A percentile compares a stretch with the other conserved stretches of the same genome.
Conservation (phyloP, 1,140 invertebrate genomes). For the Drosophila funebris region DNA sequence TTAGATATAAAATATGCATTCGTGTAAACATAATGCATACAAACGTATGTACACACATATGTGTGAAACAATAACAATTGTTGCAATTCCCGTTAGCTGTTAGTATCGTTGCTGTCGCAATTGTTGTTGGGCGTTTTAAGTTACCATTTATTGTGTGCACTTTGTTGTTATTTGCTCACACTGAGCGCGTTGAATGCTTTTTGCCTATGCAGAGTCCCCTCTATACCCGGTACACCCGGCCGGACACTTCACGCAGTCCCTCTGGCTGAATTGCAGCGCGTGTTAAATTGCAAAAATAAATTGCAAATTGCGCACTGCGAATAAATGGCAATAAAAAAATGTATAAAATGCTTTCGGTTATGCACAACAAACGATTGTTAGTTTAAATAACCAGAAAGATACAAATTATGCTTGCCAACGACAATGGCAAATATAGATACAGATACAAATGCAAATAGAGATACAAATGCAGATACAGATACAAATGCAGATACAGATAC, state of each 20-base stretch:
- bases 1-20: conserved; percentile 19
- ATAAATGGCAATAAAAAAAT: conserved; percentile 80
- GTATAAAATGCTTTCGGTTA: conserved; percentile 76
- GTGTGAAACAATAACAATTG: conserved; percentile 47
- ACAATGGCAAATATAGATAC: background rate
- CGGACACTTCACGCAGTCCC: conserved; percentile 2
- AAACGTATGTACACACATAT: conserved; percentile 7
- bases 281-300: conserved; percentile 82
- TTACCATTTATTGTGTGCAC: conserved; percentile 78
- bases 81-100: conserved; percentile 20
- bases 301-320: conserved; percentile 66
- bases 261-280: conserved; percentile 47
- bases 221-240: background rate
- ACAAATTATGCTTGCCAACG: conserved; percentile 29
- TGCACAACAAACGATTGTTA: conserved; percentile 56
- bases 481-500: background rate
- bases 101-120: conserved; percentile 30
- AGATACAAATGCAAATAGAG: background rate
- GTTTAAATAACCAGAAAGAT: conserved; percentile 69
- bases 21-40: background rate
- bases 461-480: conserved; percentile 12
- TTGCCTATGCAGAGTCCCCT: conserved; percentile 13
- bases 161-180: conserved; percentile 69
- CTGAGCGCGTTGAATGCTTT: conserved; percentile 43
- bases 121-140: conserved; percentile 69